These are phyloP conservation scores for Ectemnius continuus DNA, from an alignment of 2,888 invertebrate species.

Conservation along the genomic window DNA sequence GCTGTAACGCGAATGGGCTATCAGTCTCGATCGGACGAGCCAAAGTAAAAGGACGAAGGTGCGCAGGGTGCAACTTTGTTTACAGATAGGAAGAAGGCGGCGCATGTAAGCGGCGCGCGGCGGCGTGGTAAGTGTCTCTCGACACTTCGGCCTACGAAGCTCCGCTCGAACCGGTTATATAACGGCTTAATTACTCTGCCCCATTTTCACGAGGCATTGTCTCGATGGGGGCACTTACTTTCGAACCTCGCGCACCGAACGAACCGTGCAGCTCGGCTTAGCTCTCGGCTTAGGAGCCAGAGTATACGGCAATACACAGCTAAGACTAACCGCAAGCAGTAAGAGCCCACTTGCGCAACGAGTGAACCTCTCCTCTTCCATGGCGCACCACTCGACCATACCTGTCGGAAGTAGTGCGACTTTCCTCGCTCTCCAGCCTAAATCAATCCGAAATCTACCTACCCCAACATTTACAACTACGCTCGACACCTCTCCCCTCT, in stretches of 20 bases:
- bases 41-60: background rate
- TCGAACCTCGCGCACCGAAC: conserved; percentile 67
- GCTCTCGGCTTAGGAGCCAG: conserved; percentile 52
- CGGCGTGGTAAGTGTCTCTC: conserved; percentile 38
- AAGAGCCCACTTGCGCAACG: conserved; percentile 54
- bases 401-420: conserved; percentile 45
- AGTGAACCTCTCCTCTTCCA: conserved; percentile 2
- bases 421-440: background rate
- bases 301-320: conserved; percentile 36
- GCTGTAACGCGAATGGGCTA: background rate
- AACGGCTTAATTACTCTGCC: conserved; percentile 76
- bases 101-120: conserved; percentile 4
- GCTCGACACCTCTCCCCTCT: no score
- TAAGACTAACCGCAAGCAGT: conserved; percentile 53
- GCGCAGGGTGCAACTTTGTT: background rate
- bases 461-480: no score
- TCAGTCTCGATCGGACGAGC: background rate
- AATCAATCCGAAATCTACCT: no score
- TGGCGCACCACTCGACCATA: conserved; percentile 25
- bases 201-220: conserved; percentile 76
- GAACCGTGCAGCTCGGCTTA: conserved; percentile 51
- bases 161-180: conserved; percentile 71
- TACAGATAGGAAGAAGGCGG: background rate
- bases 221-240: conserved; percentile 72
- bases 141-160: conserved; percentile 60